phyloP scores from a whole-genome alignment of 2,888 invertebrate genomes.

The Macaria notata region DNA sequence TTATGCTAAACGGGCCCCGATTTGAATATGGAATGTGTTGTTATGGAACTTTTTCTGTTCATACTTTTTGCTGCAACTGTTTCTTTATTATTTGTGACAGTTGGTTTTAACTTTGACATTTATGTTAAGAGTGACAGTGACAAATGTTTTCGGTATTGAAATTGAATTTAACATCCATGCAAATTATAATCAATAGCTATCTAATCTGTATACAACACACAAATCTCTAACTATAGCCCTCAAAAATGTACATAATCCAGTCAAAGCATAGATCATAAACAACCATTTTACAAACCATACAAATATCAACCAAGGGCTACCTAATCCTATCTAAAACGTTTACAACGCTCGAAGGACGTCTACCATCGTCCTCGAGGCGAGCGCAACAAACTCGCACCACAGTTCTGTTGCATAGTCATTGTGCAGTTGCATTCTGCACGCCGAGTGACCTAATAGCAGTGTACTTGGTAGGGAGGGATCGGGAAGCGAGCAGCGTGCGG shows the following conservation, averaged over 20 bases:
- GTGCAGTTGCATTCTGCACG: constrained; percentile 79
- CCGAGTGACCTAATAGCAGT: constrained; percentile 78
- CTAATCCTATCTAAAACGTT: constrained; percentile 39
- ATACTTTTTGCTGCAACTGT: no score
- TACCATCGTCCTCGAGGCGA: constrained; percentile 81
- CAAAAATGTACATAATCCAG: no score
- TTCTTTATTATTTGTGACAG: no score
- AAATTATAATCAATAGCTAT: no score
- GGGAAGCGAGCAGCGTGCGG: constrained; percentile 77
- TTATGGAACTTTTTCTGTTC: neutral
- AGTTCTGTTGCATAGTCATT: constrained; percentile 57
- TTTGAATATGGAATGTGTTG: constrained; percentile 13
- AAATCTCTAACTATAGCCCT: no score
- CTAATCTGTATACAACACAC: no score
- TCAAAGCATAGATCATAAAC: no score
- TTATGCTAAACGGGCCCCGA: constrained; percentile 19
- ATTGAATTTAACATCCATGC: no score
- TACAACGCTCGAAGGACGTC: no score
- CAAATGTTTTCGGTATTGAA: no score
- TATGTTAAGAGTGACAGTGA: no score
- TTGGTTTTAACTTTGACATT: no score
- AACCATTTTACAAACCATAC: constrained; percentile 27
- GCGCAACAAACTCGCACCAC: constrained; percentile 73
- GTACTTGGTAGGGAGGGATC: constrained; percentile 75
- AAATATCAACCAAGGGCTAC: constrained; percentile 59